Evolutionary conservation across 2,113 vertebrate genomes (phyloP).

Genomic region (Microtus richardsoni): DNA sequence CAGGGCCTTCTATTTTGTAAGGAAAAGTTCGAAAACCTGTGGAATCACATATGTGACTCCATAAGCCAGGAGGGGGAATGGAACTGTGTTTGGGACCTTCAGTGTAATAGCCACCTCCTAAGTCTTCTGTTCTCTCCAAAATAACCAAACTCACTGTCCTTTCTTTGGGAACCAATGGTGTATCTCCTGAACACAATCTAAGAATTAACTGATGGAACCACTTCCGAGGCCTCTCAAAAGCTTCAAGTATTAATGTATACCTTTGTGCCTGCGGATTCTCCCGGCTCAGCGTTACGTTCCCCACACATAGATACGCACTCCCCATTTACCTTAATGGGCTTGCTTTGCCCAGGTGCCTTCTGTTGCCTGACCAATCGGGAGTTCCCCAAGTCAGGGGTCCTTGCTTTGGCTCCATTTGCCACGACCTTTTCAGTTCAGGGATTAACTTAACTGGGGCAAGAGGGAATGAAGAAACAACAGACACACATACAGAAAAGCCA

Average conservation of each 20-base stretch:
- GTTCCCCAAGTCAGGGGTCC: not conserved
- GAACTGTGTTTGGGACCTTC: not conserved
- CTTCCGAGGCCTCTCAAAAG: not conserved
- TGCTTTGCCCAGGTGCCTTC: not conserved
- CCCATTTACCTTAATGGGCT: not conserved
- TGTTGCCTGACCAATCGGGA: not conserved
- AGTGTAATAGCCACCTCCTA: not conserved
- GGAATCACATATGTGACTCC: not conserved
- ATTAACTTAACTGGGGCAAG: not conserved
- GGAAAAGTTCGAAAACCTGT: not conserved
- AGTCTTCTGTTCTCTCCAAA: not conserved
- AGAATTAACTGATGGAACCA: not conserved
- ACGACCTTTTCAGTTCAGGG: not conserved
- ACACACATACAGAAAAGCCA: not conserved
- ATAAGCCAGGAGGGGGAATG: not conserved
- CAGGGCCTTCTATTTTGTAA: not conserved
- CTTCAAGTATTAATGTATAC: not conserved
- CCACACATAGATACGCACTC: rapidly evolving
- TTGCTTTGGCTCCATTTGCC: not conserved
- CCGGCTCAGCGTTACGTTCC: not conserved
- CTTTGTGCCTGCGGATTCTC: not conserved
- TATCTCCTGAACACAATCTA: not conserved
- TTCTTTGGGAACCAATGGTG: not conserved
- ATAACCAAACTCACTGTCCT: not conserved
- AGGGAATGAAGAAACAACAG: not conserved